Evolutionary conservation across 1,140 invertebrate species (phyloP).

Genomic region (Cryptotermes secundus): DNA sequence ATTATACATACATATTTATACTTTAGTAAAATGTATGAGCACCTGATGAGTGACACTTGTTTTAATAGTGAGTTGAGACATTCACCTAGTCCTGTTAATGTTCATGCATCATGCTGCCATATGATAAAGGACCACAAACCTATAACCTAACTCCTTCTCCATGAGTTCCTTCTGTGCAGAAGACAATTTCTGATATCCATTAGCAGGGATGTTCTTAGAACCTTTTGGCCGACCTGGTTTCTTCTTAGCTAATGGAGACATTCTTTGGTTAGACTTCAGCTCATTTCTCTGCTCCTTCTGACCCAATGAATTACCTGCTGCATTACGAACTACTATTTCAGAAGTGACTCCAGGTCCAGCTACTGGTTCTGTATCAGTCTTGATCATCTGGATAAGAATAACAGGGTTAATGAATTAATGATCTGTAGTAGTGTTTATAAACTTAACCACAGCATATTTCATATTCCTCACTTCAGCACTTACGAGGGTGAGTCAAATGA

Average conservation of each 20-base stretch:
- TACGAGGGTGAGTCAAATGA: too few species aligned
- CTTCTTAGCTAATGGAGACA: background rate
- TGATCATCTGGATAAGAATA: background rate
- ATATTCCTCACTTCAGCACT: too few species aligned
- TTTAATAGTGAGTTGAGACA: too few species aligned
- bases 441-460: too few species aligned
- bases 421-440: too few species aligned
- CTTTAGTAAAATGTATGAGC: too few species aligned
- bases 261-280: background rate
- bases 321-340: background rate
- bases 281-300: background rate
- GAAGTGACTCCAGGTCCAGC: background rate
- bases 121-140: background rate
- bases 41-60: too few species aligned
- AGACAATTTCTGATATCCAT: background rate
- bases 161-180: background rate
- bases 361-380: background rate
- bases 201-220: background rate
- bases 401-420: too few species aligned
- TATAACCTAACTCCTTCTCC: conserved; percentile 20
- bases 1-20: too few species aligned
- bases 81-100: too few species aligned
- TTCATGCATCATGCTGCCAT: too few species aligned
- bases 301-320: background rate
- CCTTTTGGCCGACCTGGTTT: conserved; percentile 26